phyloP scores from a whole-genome alignment of 2,888 invertebrate species.

The Nemoura dubitans region DNA sequence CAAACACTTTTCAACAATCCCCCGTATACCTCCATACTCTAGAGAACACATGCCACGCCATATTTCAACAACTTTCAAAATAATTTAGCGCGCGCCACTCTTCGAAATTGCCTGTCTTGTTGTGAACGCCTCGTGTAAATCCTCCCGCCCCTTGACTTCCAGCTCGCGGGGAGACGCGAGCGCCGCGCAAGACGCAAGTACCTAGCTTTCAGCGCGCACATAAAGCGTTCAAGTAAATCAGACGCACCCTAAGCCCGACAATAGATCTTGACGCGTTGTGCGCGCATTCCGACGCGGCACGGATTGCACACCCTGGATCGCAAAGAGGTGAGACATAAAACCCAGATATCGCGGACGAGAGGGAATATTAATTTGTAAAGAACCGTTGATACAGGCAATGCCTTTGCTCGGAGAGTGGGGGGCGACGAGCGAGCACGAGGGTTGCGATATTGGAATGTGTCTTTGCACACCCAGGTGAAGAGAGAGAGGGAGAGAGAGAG shows the following conservation, averaged over 20 bases:
- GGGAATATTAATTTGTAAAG: slow-evolving; percentile 12
- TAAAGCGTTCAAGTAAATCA: not conserved
- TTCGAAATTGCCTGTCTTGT: not conserved
- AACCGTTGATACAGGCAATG: slow-evolving; percentile 5
- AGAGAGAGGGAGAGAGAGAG: too few species aligned
- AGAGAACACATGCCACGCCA: too few species aligned
- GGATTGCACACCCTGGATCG: not conserved
- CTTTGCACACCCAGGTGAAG: not conserved
- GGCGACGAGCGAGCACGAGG: not conserved
- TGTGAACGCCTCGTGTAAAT: not conserved
- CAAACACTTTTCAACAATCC: too few species aligned
- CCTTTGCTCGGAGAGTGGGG: not conserved
- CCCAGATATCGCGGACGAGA: not conserved
- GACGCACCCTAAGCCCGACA: not conserved
- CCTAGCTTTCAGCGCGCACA: not conserved
- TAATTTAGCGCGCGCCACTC: not conserved
- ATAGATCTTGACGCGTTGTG: not conserved
- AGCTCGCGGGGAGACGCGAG: not conserved
- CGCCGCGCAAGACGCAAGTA: not conserved
- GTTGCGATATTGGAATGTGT: slow-evolving; percentile 23
- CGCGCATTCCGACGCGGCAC: not conserved
- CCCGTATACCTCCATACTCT: too few species aligned
- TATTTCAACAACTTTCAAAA: too few species aligned
- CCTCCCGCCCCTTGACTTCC: not conserved
- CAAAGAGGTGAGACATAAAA: not conserved